Base-by-base conservation (phyloP, 1,140 invertebrate species). In the Papilio aristodemus region DNA sequence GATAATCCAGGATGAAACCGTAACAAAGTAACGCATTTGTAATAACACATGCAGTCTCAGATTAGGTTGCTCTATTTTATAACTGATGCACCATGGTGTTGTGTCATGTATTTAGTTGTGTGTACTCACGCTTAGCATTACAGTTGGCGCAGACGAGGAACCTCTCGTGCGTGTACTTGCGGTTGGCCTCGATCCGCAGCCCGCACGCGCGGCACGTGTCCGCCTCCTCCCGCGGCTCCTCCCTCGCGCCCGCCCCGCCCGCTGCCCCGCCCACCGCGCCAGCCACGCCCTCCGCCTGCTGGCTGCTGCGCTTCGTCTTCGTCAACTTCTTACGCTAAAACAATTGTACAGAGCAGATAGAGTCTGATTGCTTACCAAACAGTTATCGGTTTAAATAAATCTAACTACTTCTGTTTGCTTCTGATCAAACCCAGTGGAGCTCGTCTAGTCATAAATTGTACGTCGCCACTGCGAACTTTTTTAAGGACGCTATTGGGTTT, bases 91-190 rank as follows among this genome's bases (percentile, higher is more conserved):
- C 6, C 27, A 32, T 41, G 3, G 39, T 41, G 9, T 14, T 4
- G 3, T 41, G 3, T 41, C 3, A 41, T 14, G 3, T 41, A 14
- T 41, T 41, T 14, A 41, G n/a, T 32, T 11, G 27, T 3, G 6
- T 32, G 58, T 66, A 91, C 93, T 93, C 92, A 95, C 95, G 93
- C 83, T 94, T 93, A 57, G 93, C 93, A 74, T 94, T 93, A 80
- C 96, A 97, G 50, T 94, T 95, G 32, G 95, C 94, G 89, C 96
- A 97, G 50, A 94, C 93, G 71, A 94, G 91, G 79, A 93, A 94
- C 36, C 89, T 76, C 82, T 94, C 93, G 71, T 93, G 93, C 72
- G 92, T 90, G 72, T 92, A 86, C 70, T 92, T 88, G 36, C 90
- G 81, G 82, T 93, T 93, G 70, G 90, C 91, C 78, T 93, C 92